phyloP scores from a whole-genome alignment of 2,113 vertebrate species.

The Zingel zingel region DNA sequence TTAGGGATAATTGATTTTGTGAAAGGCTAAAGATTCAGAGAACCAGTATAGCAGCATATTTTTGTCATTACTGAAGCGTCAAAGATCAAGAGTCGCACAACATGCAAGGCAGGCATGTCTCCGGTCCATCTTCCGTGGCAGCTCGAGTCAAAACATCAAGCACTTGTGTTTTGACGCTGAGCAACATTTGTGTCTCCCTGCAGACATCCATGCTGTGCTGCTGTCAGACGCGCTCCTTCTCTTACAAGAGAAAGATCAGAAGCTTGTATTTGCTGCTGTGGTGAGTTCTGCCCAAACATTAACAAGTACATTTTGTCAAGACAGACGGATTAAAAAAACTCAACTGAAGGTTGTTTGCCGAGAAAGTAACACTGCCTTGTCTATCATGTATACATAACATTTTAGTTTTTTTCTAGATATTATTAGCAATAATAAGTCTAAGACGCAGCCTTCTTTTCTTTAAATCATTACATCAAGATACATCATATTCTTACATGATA shows the following conservation, averaged over 20 bases:
- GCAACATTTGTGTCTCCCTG: conserved; percentile 13
- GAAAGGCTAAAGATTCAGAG: background rate
- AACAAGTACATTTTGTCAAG: background rate
- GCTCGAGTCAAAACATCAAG: background rate
- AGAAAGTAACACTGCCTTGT: background rate
- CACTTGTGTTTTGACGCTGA: conserved; percentile 8
- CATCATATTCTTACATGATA: background rate
- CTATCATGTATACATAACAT: background rate
- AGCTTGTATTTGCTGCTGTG: conserved; percentile 90
- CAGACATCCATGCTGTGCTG: conserved; percentile 92
- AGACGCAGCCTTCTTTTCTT: background rate
- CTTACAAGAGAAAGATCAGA: conserved; percentile 97
- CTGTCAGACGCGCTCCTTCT: conserved; percentile 92
- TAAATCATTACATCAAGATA: background rate
- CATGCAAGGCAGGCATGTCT: background rate
- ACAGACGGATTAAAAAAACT: background rate
- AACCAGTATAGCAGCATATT: conserved; percentile 21
- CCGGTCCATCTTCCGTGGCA: background rate
- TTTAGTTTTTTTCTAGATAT: conserved; percentile 1
- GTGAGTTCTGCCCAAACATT: conserved; percentile 79
- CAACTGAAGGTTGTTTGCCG: background rate
- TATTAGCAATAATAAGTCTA: background rate
- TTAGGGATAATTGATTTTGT: background rate
- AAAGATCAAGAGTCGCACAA: background rate
- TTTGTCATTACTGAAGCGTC: background rate